These are phyloP conservation scores for Entomobrya multifasciata DNA, from an alignment of 2,888 invertebrate genomes.

Conservation along the genomic window DNA sequence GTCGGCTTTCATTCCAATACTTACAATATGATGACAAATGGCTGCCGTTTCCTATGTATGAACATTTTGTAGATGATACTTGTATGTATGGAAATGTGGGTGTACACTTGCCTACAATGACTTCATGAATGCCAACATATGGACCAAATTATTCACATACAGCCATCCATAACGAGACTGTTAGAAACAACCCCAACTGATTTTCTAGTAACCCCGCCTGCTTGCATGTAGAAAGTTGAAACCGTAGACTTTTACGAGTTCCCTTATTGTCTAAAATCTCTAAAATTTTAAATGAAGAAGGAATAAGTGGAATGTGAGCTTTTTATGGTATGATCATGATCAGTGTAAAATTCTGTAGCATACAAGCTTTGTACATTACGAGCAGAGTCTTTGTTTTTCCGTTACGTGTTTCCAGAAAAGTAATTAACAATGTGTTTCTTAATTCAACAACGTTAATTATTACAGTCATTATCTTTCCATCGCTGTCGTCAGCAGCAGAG, in stretches of 20 bases:
- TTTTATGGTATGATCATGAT: slow-evolving; percentile 27
- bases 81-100: no score
- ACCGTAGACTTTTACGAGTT: slow-evolving; percentile 8
- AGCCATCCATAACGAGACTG: slow-evolving; percentile 37
- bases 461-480: slow-evolving; percentile 45
- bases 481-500: neutral
- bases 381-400: no score
- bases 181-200: slow-evolving; percentile 19
- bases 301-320: slow-evolving; percentile 41
- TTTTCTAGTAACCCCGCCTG: neutral
- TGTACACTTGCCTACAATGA: no score
- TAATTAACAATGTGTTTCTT: slow-evolving; percentile 54
- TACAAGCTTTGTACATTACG: no score
- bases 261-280: slow-evolving; percentile 18
- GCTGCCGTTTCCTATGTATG: neutral
- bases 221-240: neutral
- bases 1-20: slow-evolving; percentile 20
- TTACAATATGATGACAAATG: slow-evolving; percentile 46
- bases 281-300: slow-evolving; percentile 38
- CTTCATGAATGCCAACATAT: slow-evolving; percentile 55
- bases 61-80: neutral
- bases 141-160: slow-evolving; percentile 55
- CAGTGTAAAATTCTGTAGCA: slow-evolving; percentile 1
- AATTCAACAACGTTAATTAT: slow-evolving; percentile 43
- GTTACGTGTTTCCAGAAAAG: slow-evolving; percentile 8